These are phyloP conservation scores for Aldrovandia affinis DNA, from an alignment of 2,797 vertebrate species.

Conservation along the genomic window DNA sequence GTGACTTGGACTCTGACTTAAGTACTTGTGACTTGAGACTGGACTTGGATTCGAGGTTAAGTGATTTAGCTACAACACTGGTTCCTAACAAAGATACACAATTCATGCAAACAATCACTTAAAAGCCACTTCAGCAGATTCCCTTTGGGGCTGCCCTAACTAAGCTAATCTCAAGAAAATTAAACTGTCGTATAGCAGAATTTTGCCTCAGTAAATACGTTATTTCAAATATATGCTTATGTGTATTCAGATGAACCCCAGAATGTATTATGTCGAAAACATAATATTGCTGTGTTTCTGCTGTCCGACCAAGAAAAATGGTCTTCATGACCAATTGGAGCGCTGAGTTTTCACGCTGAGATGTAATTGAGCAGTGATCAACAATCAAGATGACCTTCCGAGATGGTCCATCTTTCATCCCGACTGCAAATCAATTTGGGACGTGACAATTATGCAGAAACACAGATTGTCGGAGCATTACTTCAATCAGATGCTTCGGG, in stretches of 20 bases:
- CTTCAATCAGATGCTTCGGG: not conserved
- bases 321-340: constrained; percentile 11
- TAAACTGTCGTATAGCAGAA: not conserved
- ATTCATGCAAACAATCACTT: no score
- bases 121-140: no score
- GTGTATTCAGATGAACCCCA: not conserved
- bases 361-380: not conserved
- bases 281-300: not conserved
- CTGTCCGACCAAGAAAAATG: not conserved
- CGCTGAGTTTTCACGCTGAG: not conserved
- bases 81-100: no score
- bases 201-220: not conserved
- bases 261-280: not conserved
- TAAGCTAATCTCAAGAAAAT: not conserved
- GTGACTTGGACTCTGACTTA: no score
- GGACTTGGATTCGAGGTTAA: no score
- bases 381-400: not conserved
- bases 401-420: not conserved
- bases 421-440: not conserved
- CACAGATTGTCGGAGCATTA: not conserved
- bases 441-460: not conserved
- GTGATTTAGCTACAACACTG: no score
- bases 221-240: not conserved
- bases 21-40: no score
- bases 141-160: no score